Percentiles rank a stretch among this genome's conserved stretches.
These are phyloP conservation scores for Pogonocichla stellata DNA, from an alignment of 2,113 vertebrate species.

Conservation along the genomic window DNA sequence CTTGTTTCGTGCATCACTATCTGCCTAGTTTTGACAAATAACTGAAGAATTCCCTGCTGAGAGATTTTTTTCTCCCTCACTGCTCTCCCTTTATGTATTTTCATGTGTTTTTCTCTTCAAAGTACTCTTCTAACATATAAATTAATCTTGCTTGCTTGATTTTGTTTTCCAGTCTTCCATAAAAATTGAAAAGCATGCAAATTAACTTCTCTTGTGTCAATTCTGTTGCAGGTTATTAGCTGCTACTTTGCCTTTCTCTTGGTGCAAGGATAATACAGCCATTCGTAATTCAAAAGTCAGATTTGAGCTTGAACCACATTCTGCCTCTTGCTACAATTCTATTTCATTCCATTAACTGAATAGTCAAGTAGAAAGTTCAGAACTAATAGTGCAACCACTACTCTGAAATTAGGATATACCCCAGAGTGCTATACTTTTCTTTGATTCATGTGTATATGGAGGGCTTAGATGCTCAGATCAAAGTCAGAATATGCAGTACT, in stretches of 20 bases:
- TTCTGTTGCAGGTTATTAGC: slow-evolving; percentile 16
- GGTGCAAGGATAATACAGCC: neutral
- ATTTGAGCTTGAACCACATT: neutral
- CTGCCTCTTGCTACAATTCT: neutral
- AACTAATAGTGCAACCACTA: neutral
- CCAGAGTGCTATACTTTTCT: neutral
- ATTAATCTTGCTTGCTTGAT: slow-evolving; percentile 3
- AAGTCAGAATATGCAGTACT: slow-evolving; percentile 1
- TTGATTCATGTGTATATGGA: neutral
- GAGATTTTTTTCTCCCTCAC: neutral
- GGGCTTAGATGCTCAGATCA: neutral
- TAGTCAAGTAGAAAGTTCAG: neutral
- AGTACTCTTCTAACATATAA: neutral
- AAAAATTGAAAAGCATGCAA: slow-evolving; percentile 22
- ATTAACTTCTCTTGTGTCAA: neutral
- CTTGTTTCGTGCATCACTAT: neutral
- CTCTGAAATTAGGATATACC: neutral
- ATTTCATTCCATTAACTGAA: neutral
- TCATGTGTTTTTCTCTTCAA: neutral
- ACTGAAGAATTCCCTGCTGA: neutral
- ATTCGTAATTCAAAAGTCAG: slow-evolving; percentile 15
- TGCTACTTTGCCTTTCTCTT: slow-evolving; percentile 1
- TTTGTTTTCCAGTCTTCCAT: slow-evolving; percentile 21
- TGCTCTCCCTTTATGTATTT: slow-evolving; percentile 16
- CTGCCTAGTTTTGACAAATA: neutral